A percentile compares a stretch with the other conserved stretches of the same genome.
These are phyloP conservation scores for Ifrita kowaldi DNA, from an alignment of 2,113 vertebrate genomes.

Conservation along the genomic window DNA sequence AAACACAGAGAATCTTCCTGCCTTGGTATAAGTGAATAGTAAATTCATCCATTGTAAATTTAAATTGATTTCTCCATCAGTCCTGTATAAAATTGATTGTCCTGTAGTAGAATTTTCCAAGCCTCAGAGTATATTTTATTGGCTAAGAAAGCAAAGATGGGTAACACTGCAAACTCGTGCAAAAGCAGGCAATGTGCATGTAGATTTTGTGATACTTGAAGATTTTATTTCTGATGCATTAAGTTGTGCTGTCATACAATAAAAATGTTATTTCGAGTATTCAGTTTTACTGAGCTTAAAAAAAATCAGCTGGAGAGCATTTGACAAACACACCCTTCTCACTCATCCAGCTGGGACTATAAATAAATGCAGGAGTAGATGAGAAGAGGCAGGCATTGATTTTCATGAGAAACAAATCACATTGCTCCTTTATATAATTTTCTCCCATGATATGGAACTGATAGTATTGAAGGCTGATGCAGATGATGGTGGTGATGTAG, in stretches of 20 bases:
- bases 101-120: not conserved
- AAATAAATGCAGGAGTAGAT: not conserved
- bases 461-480: not conserved
- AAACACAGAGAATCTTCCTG: not conserved
- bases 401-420: not conserved
- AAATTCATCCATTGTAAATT: not conserved
- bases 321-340: not conserved
- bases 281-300: not conserved
- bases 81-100: not conserved
- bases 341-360: not conserved
- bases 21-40: not conserved
- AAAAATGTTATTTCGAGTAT: not conserved
- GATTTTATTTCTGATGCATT: not conserved
- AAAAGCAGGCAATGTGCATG: not conserved
- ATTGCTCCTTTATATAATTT: not conserved
- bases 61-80: not conserved
- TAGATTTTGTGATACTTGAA: not conserved
- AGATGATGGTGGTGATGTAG: not conserved
- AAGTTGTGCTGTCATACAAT: not conserved
- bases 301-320: not conserved
- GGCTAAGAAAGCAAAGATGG: not conserved
- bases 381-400: not conserved
- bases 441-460: not conserved
- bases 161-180: not conserved
- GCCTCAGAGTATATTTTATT: not conserved